Evolutionary conservation across 2,797 vertebrate species (phyloP), one percentile per base, ranked within the genome.

Genomic region (Halcyon leucocephala): DNA sequence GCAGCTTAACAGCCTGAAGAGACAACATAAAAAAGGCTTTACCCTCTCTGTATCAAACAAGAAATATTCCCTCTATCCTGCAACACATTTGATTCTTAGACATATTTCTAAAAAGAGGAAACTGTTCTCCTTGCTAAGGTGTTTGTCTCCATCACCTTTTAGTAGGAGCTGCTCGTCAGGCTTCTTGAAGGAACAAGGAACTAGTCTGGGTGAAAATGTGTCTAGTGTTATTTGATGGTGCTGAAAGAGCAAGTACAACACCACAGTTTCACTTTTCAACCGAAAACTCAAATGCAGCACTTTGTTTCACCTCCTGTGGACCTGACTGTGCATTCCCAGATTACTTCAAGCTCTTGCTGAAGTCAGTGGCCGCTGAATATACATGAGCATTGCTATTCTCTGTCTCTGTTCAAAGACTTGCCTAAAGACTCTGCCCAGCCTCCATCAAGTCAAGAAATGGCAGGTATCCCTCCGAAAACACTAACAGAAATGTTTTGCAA

Each of bases 181-280:
- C 28, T 55, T 37, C 41, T 78, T 78, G 89, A 89, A 93, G 80
- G 46, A 88, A 25, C 10, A 65, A 81, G 85, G 42, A 48, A 61
- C 58, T 44, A 41, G 35, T n/a, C 41, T 33, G 69, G 61, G 44
- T 90, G 76, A 90, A 93, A 83, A 86, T 14, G 52, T 69, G 33
- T 33, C 77, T 57, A 26, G 62, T 82, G 46, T 77, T 92, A 95
- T 51, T 70, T 84, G 60, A 84, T n/a, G 33, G 83, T 26, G 94
- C 83, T 90, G 88, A 92, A 95, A 93, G 83, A 94, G 29, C 92
- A 79, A 70, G 62, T 79, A 73, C 77, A 76, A 81, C 42, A 85
- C 17, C 71, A 84, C 28, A 42, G 82, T 86, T 90, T 82, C 72
- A 28, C 33, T 91, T 95, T 93, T 76, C 84, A 89, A 35, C 65